Base-by-base conservation (phyloP, 53 echinoderm and acorn worm genomes). In the Echinometra lucunter region DNA sequence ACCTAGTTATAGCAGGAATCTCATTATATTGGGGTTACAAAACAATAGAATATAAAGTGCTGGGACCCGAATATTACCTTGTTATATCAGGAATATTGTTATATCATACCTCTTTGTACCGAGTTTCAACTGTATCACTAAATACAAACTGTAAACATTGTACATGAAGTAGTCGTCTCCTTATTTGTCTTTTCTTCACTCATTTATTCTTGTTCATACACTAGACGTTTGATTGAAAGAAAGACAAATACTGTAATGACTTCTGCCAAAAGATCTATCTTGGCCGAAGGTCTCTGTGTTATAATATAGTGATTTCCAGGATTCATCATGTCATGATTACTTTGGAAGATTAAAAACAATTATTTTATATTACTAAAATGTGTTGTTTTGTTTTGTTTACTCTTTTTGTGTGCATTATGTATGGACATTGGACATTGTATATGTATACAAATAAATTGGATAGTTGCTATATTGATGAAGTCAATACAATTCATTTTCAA, bases 261-360 rank as follows among this genome's bases (percentile, higher is more conserved):
- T 63, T 25, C 25, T 27, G 63, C 23, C 63, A 63, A 25, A 21
- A 63, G 27, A 6, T 63, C n/a, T n/a, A n/a, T n/a, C n/a, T n/a
- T n/a, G n/a, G n/a, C n/a, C n/a, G n/a, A n/a, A n/a, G n/a, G n/a
- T n/a, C n/a, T n/a, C n/a, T n/a, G n/a, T n/a, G 11, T 69, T 12
- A 69, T 15, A 34, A 69, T 10, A 3, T 2, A 25, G 28, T n/a
- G 85, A 49, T 85, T 1, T 78, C 85, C 25, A 85, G 13, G 49
- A 47, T 49, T n/a, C 49, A 47, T 81, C 81, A 81, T 47, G 85
- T 85, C 13, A 42, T 34, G 53, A 45, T 49, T 47, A 49, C 37
- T 47, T 23, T 49, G n/a, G 9, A 85, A 85, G 16, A 85, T 81
- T 53, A 85, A 78, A 85, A 85, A n/a, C 49, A 27, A 85, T 85